These are phyloP conservation scores for Callyntrura guangdongensis DNA, from an alignment of 2,888 invertebrate genomes.

Conservation along the genomic window DNA sequence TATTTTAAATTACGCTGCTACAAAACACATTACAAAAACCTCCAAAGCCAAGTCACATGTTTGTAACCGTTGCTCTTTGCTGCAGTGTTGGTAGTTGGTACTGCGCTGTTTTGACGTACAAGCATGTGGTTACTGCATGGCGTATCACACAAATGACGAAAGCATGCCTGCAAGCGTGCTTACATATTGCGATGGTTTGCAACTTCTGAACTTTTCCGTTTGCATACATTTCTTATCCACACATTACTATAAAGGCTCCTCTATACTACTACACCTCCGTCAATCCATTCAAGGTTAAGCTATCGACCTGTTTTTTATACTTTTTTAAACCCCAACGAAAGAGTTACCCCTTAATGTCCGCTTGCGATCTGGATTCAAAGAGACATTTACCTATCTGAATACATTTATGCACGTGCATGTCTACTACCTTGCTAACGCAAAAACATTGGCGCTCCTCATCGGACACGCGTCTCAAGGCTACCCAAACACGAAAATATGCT, in stretches of 20 bases:
- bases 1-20: not conserved
- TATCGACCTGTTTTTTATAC: conserved; percentile 69
- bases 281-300: conserved; percentile 51
- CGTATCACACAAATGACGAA: not conserved
- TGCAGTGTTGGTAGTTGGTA: not conserved
- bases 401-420: not conserved
- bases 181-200: not conserved
- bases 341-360: not conserved
- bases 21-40: not conserved
- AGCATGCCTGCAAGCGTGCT: not conserved
- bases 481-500: conserved; percentile 21
- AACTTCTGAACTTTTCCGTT: not conserved
- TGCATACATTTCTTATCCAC: not conserved
- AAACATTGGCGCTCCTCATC: not conserved
- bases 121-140: not conserved
- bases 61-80: conserved; percentile 9
- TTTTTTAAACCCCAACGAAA: not conserved
- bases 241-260: no score
- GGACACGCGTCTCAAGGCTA: conserved; percentile 64
- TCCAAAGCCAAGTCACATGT: conserved; percentile 43
- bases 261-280: not conserved
- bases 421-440: not conserved
- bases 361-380: not conserved
- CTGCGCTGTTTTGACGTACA: not conserved
- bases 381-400: not conserved